These are phyloP conservation scores for Tetragonula carbonaria DNA, from an alignment of 2,888 invertebrate genomes.

Conservation along the genomic window DNA sequence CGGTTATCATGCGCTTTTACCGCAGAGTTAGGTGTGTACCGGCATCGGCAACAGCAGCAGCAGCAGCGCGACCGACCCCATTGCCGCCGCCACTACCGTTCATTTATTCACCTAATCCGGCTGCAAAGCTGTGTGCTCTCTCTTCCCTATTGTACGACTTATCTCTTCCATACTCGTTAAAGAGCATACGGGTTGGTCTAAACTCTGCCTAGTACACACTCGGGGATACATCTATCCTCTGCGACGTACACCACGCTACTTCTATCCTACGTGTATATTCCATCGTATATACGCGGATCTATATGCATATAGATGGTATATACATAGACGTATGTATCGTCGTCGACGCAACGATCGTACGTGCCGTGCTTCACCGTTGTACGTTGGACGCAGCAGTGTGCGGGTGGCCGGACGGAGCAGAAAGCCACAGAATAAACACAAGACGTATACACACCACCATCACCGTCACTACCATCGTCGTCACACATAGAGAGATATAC, in stretches of 20 bases:
- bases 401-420: constrained; percentile 65
- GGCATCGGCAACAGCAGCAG: background rate
- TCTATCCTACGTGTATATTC: constrained; percentile 6
- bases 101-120: constrained; percentile 61
- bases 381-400: constrained; percentile 60
- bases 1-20: constrained; percentile 80
- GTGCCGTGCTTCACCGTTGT: constrained; percentile 62
- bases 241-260: constrained; percentile 37
- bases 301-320: constrained; percentile 3
- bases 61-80: constrained; percentile 35
- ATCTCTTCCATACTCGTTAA: constrained; percentile 63
- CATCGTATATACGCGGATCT: constrained; percentile 6
- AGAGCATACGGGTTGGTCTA: constrained; percentile 70
- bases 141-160: constrained; percentile 60
- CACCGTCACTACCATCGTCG: background rate
- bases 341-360: constrained; percentile 62
- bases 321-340: constrained; percentile 29
- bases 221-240: constrained; percentile 64
- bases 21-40: constrained; percentile 76
- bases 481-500: background rate
- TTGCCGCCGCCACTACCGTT: constrained; percentile 44
- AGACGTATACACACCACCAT: constrained; percentile 7
- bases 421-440: constrained; percentile 54
- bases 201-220: constrained; percentile 40
- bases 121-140: constrained; percentile 31